phyloP scores from a whole-genome alignment of 2,888 invertebrate genomes.

The Hoplodrina ambigua region DNA sequence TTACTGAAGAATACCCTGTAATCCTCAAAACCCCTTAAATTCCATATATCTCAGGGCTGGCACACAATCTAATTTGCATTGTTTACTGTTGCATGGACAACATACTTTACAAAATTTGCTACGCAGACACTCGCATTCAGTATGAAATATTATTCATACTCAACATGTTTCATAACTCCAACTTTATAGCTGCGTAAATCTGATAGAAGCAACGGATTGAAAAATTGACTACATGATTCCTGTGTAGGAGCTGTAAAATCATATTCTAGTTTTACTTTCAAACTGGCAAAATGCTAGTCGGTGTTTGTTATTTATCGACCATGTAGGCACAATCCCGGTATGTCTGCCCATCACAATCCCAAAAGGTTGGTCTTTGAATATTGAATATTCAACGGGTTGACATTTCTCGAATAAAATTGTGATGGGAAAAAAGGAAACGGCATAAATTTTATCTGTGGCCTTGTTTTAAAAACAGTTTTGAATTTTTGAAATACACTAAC shows the following conservation, averaged over 20 bases:
- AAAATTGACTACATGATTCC: conserved; percentile 20
- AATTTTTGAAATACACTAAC: conserved; percentile 6
- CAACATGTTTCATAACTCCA: conserved; percentile 32
- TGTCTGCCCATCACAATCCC: conserved; percentile 21
- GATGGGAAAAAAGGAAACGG: conserved; percentile 15
- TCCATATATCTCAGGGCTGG: conserved; percentile 24
- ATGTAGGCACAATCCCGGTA: not conserved
- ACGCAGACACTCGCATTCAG: conserved; percentile 33
- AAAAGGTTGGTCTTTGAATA: conserved; percentile 40
- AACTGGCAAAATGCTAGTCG: conserved; percentile 11
- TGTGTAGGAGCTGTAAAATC: not conserved
- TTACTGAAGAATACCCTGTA: not conserved
- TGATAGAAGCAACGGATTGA: conserved; percentile 24
- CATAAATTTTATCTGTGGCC: conserved; percentile 5
- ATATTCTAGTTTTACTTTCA: not conserved
- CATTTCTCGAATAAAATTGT: conserved; percentile 33
- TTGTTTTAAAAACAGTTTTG: conserved; percentile 14
- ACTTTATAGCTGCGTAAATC: conserved; percentile 30
- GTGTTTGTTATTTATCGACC: conserved; percentile 27
- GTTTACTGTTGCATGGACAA: conserved; percentile 52
- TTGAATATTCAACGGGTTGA: conserved; percentile 49
- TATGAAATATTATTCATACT: conserved; percentile 47
- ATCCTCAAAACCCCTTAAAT: conserved; percentile 22
- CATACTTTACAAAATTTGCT: conserved; percentile 49
- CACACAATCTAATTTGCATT: conserved; percentile 53